phyloP scores from a whole-genome alignment of 2,888 invertebrate species.

The Sipha maydis region DNA sequence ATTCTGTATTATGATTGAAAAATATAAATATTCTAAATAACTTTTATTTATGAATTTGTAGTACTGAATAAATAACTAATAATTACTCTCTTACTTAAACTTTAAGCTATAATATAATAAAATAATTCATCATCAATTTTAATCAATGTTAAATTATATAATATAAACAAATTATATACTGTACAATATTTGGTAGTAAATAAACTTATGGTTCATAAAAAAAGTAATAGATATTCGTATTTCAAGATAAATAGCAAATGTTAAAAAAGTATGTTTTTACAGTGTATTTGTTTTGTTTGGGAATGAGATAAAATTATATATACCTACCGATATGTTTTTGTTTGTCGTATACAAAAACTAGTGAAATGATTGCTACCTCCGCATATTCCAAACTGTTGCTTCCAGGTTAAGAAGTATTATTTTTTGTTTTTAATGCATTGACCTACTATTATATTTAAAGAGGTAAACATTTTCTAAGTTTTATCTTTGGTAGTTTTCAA shows the following conservation, averaged over 20 bases:
- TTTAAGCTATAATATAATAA: neutral
- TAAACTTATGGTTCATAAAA: neutral
- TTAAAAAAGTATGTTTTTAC: slow-evolving; percentile 32
- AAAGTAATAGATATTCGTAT: neutral
- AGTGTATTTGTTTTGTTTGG: slow-evolving; percentile 42
- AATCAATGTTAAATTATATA: neutral
- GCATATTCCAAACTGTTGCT: slow-evolving; percentile 44
- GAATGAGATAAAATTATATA: slow-evolving; percentile 37
- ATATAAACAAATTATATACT: no score
- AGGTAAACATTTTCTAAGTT: slow-evolving; percentile 31
- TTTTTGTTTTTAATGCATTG: slow-evolving; percentile 41
- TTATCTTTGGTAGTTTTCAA: slow-evolving; percentile 32
- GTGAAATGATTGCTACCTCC: neutral
- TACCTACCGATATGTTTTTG: slow-evolving; percentile 29
- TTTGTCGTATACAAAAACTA: slow-evolving; percentile 7
- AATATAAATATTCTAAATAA: neutral
- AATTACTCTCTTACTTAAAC: neutral
- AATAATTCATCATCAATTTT: neutral
- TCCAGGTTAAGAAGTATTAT: slow-evolving; percentile 21
- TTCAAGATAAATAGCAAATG: neutral
- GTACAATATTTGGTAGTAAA: neutral
- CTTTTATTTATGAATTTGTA: neutral
- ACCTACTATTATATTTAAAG: slow-evolving; percentile 38
- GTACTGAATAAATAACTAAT: neutral
- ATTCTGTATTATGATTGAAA: neutral